These are phyloP conservation scores for Pharmacophagus antenor DNA, from an alignment of 2,888 invertebrate genomes.

Conservation along the genomic window DNA sequence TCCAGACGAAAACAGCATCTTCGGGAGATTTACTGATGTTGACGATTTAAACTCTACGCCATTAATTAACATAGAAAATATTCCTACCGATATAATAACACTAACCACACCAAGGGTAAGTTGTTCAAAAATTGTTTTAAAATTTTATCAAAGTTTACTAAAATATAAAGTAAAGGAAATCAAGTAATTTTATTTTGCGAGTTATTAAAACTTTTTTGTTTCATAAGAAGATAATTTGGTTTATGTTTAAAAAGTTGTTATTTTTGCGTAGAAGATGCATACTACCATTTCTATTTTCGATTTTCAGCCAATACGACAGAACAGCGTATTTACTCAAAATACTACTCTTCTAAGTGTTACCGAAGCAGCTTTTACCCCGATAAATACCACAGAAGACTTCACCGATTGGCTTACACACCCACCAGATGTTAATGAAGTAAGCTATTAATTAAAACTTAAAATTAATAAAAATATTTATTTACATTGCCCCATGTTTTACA, in stretches of 20 bases:
- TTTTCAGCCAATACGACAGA: constrained; percentile 54
- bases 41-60: constrained; percentile 48
- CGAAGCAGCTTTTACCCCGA: constrained; percentile 57
- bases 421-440: constrained; percentile 54
- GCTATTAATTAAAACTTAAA: constrained; percentile 33
- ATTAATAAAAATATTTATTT: constrained; percentile 4
- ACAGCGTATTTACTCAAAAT: constrained; percentile 48
- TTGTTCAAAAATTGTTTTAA: constrained; percentile 4
- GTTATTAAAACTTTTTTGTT: too few relatives aligned
- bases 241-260: neutral
- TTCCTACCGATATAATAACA: constrained; percentile 41
- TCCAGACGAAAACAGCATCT: constrained; percentile 74
- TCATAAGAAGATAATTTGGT: too few relatives aligned
- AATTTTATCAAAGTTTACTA: too few relatives aligned
- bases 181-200: too few relatives aligned
- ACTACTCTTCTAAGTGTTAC: constrained; percentile 52
- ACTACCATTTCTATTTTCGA: neutral
- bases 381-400: constrained; percentile 66
- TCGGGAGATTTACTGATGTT: constrained; percentile 61
- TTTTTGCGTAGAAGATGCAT: too few relatives aligned
- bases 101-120: constrained; percentile 51
- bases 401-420: constrained; percentile 73
- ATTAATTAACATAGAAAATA: constrained; percentile 37
- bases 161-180: too few relatives aligned
- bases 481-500: too few relatives aligned